Base-by-base conservation (phyloP, 1,140 invertebrate species). In the Psilanteris sp. region DNA sequence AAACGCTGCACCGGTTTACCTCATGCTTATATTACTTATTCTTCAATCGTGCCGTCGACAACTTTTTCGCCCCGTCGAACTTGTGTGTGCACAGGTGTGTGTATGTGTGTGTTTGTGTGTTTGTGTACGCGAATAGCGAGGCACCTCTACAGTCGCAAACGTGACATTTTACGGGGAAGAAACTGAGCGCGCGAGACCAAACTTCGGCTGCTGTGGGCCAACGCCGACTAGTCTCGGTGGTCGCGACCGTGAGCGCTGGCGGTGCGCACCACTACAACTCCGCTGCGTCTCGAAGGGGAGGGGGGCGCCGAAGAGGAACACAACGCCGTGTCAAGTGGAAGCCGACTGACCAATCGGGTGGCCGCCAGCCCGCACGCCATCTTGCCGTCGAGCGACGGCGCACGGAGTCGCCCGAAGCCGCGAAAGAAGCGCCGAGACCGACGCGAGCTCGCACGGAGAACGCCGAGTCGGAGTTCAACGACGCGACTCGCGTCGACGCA, bases 301-400 rank as follows among this genome's bases (percentile, higher is more conserved):
- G 16, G 43, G 57, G 57, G 57, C 22, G 44, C 22, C 9, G 41
- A 27, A 34, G 37, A 39, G 2, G 5, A 37, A 31, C 61, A 26
- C 36, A 66, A 66, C 61, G 61, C 48, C 37, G 48, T 54, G 61
- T 66, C 61, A 66, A 66, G 61, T 66, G 61, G 46, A 66, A 9
- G 20, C 37, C 46, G 27, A 29, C 36, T 32, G 61, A 37, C 62
- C 48, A 55, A 55, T 67, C 48, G 62, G 14, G 14, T 14, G 36
- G 27, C 48, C 46, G 14, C 37, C n/a, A 34, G 37, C 26, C n/a
- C 16, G 50, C 22, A 22, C 62, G 62, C 62, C 62, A 67, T 55
- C 62, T 66, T 66, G 48, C 36, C 61, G 18, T 13, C 3, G 14
- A 0, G 0, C 43, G 32, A 18, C 5, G 5, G 9, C 54, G 8